Evolutionary conservation across 2,113 vertebrate species (phyloP).

Genomic region (Rhizomys pruinosus): DNA sequence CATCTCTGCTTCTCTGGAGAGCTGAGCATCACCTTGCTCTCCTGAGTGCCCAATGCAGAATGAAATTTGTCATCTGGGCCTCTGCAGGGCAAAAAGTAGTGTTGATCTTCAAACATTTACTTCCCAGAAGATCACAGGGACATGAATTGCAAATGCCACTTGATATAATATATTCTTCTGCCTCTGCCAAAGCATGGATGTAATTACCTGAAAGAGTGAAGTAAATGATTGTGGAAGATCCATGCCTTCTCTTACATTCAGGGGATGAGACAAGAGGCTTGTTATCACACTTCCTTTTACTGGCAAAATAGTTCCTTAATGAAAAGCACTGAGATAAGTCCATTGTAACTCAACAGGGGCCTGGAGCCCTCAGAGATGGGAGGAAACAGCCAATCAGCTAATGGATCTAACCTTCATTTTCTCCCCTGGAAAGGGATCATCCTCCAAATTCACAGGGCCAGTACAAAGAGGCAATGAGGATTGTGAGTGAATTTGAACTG

Average conservation of each 20-base stretch:
- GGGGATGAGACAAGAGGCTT: conserved; percentile 40
- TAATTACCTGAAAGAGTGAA: conserved; percentile 67
- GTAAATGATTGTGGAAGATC: conserved; percentile 51
- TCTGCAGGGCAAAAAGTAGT: conserved; percentile 32
- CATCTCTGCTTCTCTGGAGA: conserved; percentile 35
- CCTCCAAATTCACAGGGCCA: not conserved
- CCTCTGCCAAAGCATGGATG: conserved; percentile 47
- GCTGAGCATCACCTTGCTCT: not conserved
- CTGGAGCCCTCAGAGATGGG: not conserved
- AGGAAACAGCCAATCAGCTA: not conserved
- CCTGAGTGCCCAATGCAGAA: not conserved
- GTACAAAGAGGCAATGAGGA: not conserved
- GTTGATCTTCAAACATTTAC: conserved; percentile 54
- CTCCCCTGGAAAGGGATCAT: not conserved
- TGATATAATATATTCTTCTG: conserved; percentile 53
- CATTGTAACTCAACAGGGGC: not conserved
- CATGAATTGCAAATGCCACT: conserved; percentile 62
- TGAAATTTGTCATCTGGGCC: conserved; percentile 47
- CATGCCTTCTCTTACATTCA: not conserved
- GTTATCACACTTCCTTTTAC: conserved; percentile 62
- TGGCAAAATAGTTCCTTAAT: conserved; percentile 39
- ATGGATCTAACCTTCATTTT: not conserved
- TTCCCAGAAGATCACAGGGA: conserved; percentile 60
- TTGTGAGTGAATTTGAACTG: conserved; percentile 39
- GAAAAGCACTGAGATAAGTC: conserved; percentile 22